phyloP scores from a whole-genome alignment of 30 jellyfish, hydroid and myxozoan genomes.

The Aurelia aurita region DNA sequence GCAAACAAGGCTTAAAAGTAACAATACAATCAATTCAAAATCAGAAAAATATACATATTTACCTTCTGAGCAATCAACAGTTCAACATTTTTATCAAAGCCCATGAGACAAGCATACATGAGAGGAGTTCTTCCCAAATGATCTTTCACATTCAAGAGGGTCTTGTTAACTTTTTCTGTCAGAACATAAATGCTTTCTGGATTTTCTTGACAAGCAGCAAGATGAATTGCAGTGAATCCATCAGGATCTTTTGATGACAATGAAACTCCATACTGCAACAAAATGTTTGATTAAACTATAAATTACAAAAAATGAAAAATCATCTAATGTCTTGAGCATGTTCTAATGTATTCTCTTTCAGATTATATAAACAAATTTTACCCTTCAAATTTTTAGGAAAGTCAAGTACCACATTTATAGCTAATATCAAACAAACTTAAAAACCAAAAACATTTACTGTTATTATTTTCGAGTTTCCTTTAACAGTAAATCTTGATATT shows the following conservation, averaged over 20 bases:
- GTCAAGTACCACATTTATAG: too few relatives aligned
- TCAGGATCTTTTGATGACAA: conserved; percentile 62
- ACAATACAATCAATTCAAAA: neutral
- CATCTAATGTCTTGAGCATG: too few relatives aligned
- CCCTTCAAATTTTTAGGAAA: too few relatives aligned
- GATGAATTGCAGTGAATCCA: conserved; percentile 69
- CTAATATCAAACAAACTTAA: too few relatives aligned
- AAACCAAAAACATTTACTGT: too few relatives aligned
- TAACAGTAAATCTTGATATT: too few relatives aligned
- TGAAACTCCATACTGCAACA: conserved; percentile 76
- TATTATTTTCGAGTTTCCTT: too few relatives aligned
- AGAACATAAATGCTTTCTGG: conserved; percentile 65
- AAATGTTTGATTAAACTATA: neutral
- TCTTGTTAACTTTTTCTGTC: conserved; percentile 39
- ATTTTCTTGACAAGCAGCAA: conserved; percentile 88
- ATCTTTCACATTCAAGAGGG: conserved; percentile 63
- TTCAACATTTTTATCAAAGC: conserved; percentile 76
- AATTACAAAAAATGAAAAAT: too few relatives aligned
- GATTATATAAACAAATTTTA: too few relatives aligned
- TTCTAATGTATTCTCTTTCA: too few relatives aligned
- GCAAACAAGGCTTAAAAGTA: too few relatives aligned
- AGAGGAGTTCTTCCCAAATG: conserved; percentile 75
- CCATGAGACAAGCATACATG: conserved; percentile 80
- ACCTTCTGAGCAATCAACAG: conserved; percentile 72
- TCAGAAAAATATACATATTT: neutral